Evolutionary conservation across 35 echinoderm and acorn worm species (phyloP), one percentile per base, ranked within the genome.

Genomic region (Ptychodera flava): DNA sequence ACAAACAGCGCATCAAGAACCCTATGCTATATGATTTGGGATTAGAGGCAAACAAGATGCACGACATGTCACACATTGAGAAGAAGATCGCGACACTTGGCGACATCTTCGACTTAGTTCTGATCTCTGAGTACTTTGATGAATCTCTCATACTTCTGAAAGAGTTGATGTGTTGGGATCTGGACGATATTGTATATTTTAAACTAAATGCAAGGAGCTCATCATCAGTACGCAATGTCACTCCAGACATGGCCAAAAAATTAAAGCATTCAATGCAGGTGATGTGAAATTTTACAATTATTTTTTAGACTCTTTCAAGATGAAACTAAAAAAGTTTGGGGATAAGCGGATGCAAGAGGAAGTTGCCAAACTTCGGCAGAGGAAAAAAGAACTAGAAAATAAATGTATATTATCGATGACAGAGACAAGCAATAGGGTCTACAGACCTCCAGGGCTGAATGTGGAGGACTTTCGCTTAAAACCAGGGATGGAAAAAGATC

Each of bases 301-400:
- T 85, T 99, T 99, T 34, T 92, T 94, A 36, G 80, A 89, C 31
- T 92, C 92, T 27, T 86, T 99, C 0, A 90, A 85, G 88, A 80
- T 30, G 29, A 92, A 89, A 83, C 85, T 99, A 1, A 32, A 94
- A 75, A 6, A 84, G 15, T 99, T 94, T 78, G 96, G 96, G 0
- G 52, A 45, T 34, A 77, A 89, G 16, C 79, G 86, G 30, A 94
- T 91, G 93, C 33, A 32, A n/a, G 31, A 38, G 10, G 93, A 91
- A 16, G 90, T 91, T 1, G 79, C 33, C 30, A 81, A 84, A 22
- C 45, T 94, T 14, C 37, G 78, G 1, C 36, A 82, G 82, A 37
- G 76, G 75, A 91, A 89, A 28, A 28, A 80, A 36, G 34, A 83
- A 16, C 37, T 30, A 36, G 10, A 37, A 83, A 35, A 83, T 16